Percentiles rank a stretch among this genome's conserved stretches.
Conservation (phyloP, 1,140 invertebrate genomes). For the Campoletis sonorensis region DNA sequence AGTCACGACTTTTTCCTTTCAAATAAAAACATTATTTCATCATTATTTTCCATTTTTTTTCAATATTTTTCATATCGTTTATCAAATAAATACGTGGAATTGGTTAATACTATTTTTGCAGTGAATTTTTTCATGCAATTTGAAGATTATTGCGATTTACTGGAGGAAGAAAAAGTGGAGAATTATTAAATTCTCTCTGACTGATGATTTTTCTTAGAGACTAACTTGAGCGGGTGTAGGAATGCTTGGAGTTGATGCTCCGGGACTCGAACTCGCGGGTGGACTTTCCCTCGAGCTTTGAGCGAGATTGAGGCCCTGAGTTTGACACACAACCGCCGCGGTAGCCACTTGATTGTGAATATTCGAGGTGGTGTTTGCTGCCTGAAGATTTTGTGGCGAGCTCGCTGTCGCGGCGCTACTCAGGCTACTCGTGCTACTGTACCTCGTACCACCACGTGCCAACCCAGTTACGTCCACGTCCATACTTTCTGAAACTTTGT, state of each 20-base stretch:
- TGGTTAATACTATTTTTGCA: no score
- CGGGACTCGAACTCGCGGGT: slow-evolving; percentile 68
- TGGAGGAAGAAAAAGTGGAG: neutral
- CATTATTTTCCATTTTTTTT: slow-evolving; percentile 11
- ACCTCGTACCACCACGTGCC: slow-evolving; percentile 71
- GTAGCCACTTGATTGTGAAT: slow-evolving; percentile 71
- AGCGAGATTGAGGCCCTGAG: slow-evolving; percentile 72
- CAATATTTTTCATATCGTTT: neutral
- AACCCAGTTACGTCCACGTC: slow-evolving; percentile 71
- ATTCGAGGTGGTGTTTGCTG: slow-evolving; percentile 62
- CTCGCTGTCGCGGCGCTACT: slow-evolving; percentile 72
- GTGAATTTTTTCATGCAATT: no score
- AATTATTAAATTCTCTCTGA: no score
- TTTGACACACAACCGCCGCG: slow-evolving; percentile 72
- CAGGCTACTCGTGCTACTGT: slow-evolving; percentile 74
- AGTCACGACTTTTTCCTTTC: slow-evolving; percentile 68
- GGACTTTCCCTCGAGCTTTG: slow-evolving; percentile 72
- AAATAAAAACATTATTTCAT: slow-evolving; percentile 47
- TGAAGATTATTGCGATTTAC: neutral
- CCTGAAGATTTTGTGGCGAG: slow-evolving; percentile 68
- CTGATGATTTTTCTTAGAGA: neutral
- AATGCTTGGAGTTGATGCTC: slow-evolving; percentile 70
- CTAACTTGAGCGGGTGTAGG: slow-evolving; percentile 71
- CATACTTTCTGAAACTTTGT: slow-evolving; percentile 67
- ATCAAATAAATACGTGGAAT: no score